These are phyloP conservation scores for Drosophila cardini DNA, from an alignment of 1,140 invertebrate species.

Conservation along the genomic window DNA sequence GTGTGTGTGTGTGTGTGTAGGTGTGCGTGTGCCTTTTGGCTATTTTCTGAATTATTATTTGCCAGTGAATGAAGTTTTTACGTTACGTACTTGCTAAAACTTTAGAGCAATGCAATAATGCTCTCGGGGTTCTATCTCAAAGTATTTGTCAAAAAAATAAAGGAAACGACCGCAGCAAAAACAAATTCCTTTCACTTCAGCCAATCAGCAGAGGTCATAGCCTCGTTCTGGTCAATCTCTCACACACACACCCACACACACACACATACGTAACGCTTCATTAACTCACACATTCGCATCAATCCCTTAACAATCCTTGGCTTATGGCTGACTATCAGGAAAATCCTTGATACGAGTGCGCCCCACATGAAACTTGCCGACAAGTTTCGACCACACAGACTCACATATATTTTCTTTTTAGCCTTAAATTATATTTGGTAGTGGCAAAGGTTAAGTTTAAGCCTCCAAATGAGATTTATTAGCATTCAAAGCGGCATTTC, in stretches of 20 bases:
- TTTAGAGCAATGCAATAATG: conserved; percentile 28
- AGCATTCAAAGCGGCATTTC: conserved; percentile 81
- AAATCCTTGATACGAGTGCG: conserved; percentile 12
- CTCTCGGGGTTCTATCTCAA: background rate
- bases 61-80: conserved; percentile 37
- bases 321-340: conserved; percentile 56
- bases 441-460: conserved; percentile 64
- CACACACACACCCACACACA: conserved; percentile 25
- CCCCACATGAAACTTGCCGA: conserved; percentile 24
- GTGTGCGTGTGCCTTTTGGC: conserved; percentile 30
- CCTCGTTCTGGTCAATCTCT: conserved; percentile 37
- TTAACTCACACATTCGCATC: conserved; percentile 55
- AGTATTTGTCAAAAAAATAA: conserved; percentile 31
- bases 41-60: conserved; percentile 60
- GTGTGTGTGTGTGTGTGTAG: background rate
- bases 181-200: conserved; percentile 11
- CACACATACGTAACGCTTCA: conserved; percentile 56
- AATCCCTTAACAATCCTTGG: conserved; percentile 49
- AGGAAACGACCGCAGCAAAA: background rate
- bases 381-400: conserved; percentile 23
- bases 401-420: conserved; percentile 27
- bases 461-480: conserved; percentile 78
- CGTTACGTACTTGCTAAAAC: conserved; percentile 26
- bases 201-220: conserved; percentile 62
- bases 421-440: conserved; percentile 65